Conservation (phyloP, 35 echinoderm and acorn worm genomes). For the Heliocidaris erythrogramma region DNA sequence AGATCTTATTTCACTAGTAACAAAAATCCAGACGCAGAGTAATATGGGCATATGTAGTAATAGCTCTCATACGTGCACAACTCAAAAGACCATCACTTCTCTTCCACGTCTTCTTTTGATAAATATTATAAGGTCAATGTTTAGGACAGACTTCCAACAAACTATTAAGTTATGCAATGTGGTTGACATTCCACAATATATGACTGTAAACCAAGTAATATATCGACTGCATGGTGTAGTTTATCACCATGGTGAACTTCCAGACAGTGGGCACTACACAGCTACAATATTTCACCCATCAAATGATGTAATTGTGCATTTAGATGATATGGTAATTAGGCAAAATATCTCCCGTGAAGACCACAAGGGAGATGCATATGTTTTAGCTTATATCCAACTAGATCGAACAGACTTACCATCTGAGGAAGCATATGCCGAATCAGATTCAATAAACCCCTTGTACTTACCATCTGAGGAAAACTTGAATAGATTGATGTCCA, state of each 20-base stretch:
- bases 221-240: conserved; percentile 25
- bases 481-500: neutral
- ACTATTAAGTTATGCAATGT: neutral
- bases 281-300: neutral
- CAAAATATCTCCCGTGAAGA: neutral
- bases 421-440: too few species aligned
- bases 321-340: neutral
- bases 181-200: neutral
- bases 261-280: conserved; percentile 28
- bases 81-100: neutral
- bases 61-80: neutral
- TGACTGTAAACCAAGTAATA: neutral
- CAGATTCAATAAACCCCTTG: too few species aligned
- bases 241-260: neutral
- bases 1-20: neutral
- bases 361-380: conserved; percentile 5
- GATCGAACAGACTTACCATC: too few species aligned
- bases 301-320: neutral
- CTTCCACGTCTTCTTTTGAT: neutral
- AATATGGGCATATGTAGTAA: neutral
- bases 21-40: neutral
- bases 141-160: neutral
- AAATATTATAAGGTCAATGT: neutral
- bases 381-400: neutral
- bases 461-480: neutral